phyloP scores from a whole-genome alignment of 2,797 vertebrate species.

The Decapterus maruadsi region DNA sequence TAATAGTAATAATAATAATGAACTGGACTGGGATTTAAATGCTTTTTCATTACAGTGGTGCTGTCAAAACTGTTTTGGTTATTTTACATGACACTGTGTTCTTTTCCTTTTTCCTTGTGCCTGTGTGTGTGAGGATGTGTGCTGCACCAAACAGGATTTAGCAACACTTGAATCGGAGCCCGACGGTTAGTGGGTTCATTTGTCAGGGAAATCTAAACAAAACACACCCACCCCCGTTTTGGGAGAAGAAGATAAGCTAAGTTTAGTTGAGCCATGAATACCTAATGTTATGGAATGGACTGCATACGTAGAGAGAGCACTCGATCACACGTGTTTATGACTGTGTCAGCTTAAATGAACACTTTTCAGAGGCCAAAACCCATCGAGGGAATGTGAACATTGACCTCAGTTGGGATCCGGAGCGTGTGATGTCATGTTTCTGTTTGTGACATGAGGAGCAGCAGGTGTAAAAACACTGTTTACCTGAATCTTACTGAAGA shows the following conservation, averaged over 20 bases:
- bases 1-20: too few relatives aligned
- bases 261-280: background rate
- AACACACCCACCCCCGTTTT: background rate
- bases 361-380: background rate
- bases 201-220: background rate
- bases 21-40: too few relatives aligned
- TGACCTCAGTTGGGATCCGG: background rate
- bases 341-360: background rate
- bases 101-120: too few relatives aligned
- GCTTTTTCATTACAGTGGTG: too few relatives aligned
- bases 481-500: constrained; percentile 99
- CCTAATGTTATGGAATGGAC: background rate
- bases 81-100: background rate
- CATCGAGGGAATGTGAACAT: background rate
- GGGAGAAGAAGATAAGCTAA: background rate
- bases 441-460: background rate
- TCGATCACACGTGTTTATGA: background rate
- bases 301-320: background rate
- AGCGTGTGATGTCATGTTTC: background rate
- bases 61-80: too few relatives aligned
- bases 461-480: background rate
- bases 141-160: background rate
- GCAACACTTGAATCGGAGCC: background rate
- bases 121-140: too few relatives aligned
- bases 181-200: background rate